Conservation (phyloP, 1,140 invertebrate genomes). For the Camponotus vicinus region DNA sequence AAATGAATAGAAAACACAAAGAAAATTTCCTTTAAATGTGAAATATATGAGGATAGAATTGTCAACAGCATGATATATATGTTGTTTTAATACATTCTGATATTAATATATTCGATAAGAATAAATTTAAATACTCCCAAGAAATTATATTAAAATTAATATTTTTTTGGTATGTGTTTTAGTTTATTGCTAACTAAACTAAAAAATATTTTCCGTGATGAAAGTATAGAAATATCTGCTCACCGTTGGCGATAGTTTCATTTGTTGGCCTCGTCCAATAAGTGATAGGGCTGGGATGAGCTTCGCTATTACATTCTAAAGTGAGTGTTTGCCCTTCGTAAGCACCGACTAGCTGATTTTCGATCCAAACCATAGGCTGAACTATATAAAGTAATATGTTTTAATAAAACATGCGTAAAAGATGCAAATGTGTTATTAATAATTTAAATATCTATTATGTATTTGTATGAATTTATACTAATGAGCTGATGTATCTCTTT, state of each 20-base stretch:
- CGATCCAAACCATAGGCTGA: slow-evolving; percentile 87
- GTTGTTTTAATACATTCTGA: neutral
- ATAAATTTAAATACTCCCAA: neutral
- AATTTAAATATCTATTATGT: neutral
- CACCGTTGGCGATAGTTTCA: slow-evolving; percentile 83
- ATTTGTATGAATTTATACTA: neutral
- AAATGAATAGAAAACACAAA: neutral
- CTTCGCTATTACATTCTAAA: slow-evolving; percentile 88
- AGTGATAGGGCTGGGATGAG: slow-evolving; percentile 87
- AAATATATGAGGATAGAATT: slow-evolving; percentile 1
- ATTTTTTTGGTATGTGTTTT: neutral
- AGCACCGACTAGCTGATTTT: slow-evolving; percentile 87
- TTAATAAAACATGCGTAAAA: slow-evolving; percentile 12
- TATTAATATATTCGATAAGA: neutral
- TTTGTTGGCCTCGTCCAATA: slow-evolving; percentile 87
- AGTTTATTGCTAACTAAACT: neutral
- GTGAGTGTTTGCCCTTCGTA: slow-evolving; percentile 86
- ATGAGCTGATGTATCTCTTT: neutral
- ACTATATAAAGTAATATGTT: slow-evolving; percentile 81
- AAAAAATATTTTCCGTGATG: neutral
- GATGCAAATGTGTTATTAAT: neutral
- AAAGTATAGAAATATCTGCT: slow-evolving; percentile 21
- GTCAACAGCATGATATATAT: neutral
- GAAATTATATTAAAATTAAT: neutral
- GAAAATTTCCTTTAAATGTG: neutral